Conservation (phyloP, 2,888 invertebrate species). For the Prenolepis imparis region DNA sequence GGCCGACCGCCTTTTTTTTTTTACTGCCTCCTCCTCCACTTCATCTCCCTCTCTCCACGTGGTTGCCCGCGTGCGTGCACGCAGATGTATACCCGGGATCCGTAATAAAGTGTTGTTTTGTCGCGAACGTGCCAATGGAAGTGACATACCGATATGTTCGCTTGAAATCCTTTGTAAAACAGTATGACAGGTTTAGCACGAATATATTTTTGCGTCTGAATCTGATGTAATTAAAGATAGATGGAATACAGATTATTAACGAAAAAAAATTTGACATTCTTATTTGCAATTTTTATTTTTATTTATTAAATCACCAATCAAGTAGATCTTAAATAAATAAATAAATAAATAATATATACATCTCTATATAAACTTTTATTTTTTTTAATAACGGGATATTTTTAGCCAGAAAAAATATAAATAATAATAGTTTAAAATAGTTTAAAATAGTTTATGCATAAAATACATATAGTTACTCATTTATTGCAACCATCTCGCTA, state of each 20-base stretch:
- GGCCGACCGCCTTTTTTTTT: constrained; percentile 60
- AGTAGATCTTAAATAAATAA: no score
- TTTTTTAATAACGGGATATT: not conserved
- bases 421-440: not conserved
- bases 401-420: not conserved
- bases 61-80: constrained; percentile 17
- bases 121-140: constrained; percentile 13
- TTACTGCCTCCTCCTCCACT: constrained; percentile 48
- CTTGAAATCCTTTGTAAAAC: not conserved
- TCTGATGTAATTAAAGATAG: not conserved
- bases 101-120: constrained; percentile 26
- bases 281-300: not conserved
- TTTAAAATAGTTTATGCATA: not conserved
- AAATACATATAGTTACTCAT: not conserved
- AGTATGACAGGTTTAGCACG: not conserved
- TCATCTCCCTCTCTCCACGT: constrained; percentile 35
- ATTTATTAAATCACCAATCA: not conserved
- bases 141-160: constrained; percentile 12
- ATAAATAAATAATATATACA: not conserved
- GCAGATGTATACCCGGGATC: constrained; percentile 35
- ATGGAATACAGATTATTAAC: not conserved
- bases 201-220: not conserved
- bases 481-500: not conserved
- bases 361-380: not conserved
- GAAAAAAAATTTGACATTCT: not conserved